Percentiles rank a stretch among this genome's conserved stretches.
phyloP scores from a whole-genome alignment of 2,888 invertebrate species.

The Agonopterix alstromeriana region DNA sequence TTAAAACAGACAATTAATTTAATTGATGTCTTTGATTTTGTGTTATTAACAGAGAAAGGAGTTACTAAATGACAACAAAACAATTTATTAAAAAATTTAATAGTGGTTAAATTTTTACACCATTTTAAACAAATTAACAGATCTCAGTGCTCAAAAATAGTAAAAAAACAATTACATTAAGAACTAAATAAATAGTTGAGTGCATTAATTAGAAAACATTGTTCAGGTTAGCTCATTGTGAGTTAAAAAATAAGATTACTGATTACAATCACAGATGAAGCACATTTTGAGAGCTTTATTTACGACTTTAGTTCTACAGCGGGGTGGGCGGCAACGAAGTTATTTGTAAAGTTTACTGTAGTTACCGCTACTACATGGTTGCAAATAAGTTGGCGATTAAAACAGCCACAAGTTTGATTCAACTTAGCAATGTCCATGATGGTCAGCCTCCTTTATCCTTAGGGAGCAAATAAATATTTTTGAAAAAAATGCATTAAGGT shows the following conservation, averaged over 20 bases:
- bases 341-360: too few species aligned
- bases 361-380: too few species aligned
- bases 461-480: too few species aligned
- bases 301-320: neutral
- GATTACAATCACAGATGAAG: constrained; percentile 70
- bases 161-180: constrained; percentile 62
- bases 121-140: constrained; percentile 70
- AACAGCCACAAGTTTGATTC: too few species aligned
- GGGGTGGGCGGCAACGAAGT: too few species aligned
- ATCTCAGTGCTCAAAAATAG: constrained; percentile 68
- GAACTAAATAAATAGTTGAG: constrained; percentile 69
- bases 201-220: constrained; percentile 61
- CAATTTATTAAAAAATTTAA: constrained; percentile 43
- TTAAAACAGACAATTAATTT: too few species aligned
- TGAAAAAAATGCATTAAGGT: too few species aligned
- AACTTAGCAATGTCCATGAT: too few species aligned
- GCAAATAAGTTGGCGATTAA: too few species aligned
- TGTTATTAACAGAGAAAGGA: neutral
- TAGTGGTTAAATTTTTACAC: constrained; percentile 51
- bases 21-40: neutral
- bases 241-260: constrained; percentile 47
- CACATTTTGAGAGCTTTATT: constrained; percentile 57
- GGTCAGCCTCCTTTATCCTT: too few species aligned
- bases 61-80: too few species aligned
- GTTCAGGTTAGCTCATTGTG: constrained; percentile 60